phyloP scores from a whole-genome alignment of 2,113 vertebrate species.

The Tichodroma muraria region DNA sequence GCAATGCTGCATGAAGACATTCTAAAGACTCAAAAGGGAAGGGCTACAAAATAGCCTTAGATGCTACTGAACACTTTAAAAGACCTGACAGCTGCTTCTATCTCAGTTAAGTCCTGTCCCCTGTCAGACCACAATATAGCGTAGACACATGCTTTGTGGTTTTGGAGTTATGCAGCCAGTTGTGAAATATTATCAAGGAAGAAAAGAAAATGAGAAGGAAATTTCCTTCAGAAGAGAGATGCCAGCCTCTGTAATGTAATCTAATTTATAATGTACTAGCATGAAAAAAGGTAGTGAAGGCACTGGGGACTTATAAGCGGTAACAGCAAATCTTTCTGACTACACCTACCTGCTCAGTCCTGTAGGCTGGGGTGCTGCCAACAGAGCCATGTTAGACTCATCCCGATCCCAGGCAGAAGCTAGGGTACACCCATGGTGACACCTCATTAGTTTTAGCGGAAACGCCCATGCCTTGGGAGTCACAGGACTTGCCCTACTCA shows the following conservation, averaged over 20 bases:
- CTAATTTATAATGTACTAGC: not conserved
- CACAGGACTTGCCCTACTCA: not conserved
- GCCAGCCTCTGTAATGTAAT: not conserved
- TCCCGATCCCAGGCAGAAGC: not conserved
- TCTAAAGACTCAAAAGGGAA: not conserved
- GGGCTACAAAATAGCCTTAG: not conserved
- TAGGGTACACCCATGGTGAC: not conserved
- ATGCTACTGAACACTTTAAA: not conserved
- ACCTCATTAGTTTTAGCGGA: not conserved
- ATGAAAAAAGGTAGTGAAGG: not conserved
- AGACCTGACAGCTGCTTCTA: not conserved
- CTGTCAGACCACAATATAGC: not conserved
- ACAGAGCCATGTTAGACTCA: not conserved
- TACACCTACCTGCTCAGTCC: not conserved
- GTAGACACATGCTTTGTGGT: not conserved
- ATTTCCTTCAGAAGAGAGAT: not conserved
- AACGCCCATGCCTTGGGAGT: not conserved
- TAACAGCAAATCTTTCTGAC: not conserved
- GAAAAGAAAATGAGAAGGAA: not conserved
- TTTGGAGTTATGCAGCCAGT: not conserved
- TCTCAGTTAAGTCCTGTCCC: not conserved
- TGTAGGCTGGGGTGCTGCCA: not conserved
- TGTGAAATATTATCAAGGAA: not conserved
- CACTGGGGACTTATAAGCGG: fast-evolving
- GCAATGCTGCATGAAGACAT: not conserved